Conservation (phyloP, 1,140 invertebrate species). For the Brachionus calyciflorus region DNA sequence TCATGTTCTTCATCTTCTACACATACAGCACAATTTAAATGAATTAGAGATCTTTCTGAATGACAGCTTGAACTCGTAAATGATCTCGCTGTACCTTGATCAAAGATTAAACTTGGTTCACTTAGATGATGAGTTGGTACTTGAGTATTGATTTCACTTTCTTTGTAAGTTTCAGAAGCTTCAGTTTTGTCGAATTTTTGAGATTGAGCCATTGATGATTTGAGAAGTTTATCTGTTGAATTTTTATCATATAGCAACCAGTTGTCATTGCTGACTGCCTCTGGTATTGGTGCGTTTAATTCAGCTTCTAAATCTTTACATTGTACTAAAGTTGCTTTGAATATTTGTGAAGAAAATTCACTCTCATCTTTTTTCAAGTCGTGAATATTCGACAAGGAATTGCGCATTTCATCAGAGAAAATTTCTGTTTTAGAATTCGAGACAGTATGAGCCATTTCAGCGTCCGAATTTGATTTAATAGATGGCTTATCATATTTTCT, state of each 20-base stretch:
- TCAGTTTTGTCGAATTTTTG: conserved; percentile 6
- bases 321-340: conserved; percentile 15
- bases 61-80: conserved; percentile 39
- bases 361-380: neutral
- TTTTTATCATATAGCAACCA: conserved; percentile 43
- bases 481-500: conserved; percentile 45
- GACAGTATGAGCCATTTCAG: neutral
- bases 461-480: conserved; percentile 34
- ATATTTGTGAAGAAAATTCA: neutral
- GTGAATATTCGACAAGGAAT: neutral
- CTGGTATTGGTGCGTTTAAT: neutral
- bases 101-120: neutral
- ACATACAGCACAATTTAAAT: conserved; percentile 22
- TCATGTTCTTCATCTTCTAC: conserved; percentile 15
- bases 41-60: conserved; percentile 40
- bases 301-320: conserved; percentile 17
- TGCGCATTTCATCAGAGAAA: neutral
- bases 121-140: neutral
- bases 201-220: neutral
- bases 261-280: conserved; percentile 15
- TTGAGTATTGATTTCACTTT: conserved; percentile 7
- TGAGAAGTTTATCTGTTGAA: conserved; percentile 22
- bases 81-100: conserved; percentile 21
- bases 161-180: neutral
- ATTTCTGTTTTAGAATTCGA: conserved; percentile 15